These are phyloP conservation scores for Diabrotica undecimpunctata DNA, from an alignment of 1,140 invertebrate genomes.

Conservation along the genomic window DNA sequence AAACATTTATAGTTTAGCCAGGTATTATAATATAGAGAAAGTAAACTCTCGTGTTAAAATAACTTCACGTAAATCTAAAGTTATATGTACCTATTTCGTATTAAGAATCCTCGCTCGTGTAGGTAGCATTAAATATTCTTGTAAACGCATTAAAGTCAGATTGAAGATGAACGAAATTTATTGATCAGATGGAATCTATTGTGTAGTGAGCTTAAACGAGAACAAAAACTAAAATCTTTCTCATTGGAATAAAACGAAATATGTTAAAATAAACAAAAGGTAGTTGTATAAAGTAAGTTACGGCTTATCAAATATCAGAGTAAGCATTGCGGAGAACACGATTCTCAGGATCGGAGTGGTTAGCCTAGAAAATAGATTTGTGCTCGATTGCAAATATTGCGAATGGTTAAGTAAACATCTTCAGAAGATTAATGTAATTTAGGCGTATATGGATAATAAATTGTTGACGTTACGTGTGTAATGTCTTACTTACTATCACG, in stretches of 20 bases:
- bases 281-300: conserved; percentile 14
- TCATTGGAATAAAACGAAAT: conserved; percentile 22
- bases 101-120: conserved; percentile 7
- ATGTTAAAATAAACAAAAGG: conserved; percentile 22
- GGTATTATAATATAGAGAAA: too few species aligned
- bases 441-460: background rate
- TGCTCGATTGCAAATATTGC: conserved; percentile 24
- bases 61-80: background rate
- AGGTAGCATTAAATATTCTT: conserved; percentile 13
- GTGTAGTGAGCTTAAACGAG: background rate
- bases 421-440: conserved; percentile 17
- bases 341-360: conserved; percentile 21
- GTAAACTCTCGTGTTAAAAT: background rate
- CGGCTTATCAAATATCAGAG: conserved; percentile 22
- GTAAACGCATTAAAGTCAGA: conserved; percentile 5
- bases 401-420: conserved; percentile 14
- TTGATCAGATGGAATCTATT: conserved; percentile 18
- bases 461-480: conserved; percentile 4
- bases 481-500: conserved; percentile 8
- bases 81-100: background rate
- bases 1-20: too few species aligned
- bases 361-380: conserved; percentile 25
- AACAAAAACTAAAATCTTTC: conserved; percentile 16
- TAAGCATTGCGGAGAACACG: conserved; percentile 14
- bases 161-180: conserved; percentile 16